Conservation (phyloP, 1,140 invertebrate genomes). For the Venustaconcha ellipsiformis region DNA sequence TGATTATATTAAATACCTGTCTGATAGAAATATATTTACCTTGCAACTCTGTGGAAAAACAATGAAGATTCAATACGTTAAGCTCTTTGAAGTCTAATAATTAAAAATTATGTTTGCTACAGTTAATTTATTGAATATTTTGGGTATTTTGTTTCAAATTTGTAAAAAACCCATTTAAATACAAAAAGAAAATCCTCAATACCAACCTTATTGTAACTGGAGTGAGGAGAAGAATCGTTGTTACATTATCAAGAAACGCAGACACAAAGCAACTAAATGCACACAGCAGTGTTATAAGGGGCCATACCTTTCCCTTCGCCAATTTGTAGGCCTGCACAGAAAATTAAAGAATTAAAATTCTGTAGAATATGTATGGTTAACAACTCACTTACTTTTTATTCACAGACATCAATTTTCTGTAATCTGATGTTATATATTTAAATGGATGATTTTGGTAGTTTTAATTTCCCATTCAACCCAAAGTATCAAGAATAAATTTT, state of each 20-base stretch:
- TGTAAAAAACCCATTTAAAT: too few species aligned
- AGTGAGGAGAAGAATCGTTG: conserved; percentile 87
- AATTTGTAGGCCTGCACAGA: conserved; percentile 70
- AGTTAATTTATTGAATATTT: too few species aligned
- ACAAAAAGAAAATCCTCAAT: not conserved
- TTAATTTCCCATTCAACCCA: not conserved
- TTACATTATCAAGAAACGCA: conserved; percentile 90
- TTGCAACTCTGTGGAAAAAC: too few species aligned
- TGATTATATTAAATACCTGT: too few species aligned
- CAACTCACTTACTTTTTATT: not conserved
- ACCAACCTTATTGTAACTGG: conserved; percentile 81
- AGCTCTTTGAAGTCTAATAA: too few species aligned
- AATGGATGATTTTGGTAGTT: not conserved
- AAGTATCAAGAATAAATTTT: not conserved
- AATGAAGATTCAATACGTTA: too few species aligned
- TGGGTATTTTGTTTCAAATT: too few species aligned
- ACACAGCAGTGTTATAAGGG: conserved; percentile 84
- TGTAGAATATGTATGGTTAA: too few species aligned
- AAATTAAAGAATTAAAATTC: not conserved
- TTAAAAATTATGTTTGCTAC: too few species aligned
- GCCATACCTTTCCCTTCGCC: conserved; percentile 86
- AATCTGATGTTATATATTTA: not conserved
- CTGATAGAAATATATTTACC: too few species aligned
- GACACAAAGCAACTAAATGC: conserved; percentile 85
- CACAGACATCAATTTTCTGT: not conserved